Evolutionary conservation across 2,888 invertebrate genomes (phyloP).

Genomic region (Lycia hirtaria): DNA sequence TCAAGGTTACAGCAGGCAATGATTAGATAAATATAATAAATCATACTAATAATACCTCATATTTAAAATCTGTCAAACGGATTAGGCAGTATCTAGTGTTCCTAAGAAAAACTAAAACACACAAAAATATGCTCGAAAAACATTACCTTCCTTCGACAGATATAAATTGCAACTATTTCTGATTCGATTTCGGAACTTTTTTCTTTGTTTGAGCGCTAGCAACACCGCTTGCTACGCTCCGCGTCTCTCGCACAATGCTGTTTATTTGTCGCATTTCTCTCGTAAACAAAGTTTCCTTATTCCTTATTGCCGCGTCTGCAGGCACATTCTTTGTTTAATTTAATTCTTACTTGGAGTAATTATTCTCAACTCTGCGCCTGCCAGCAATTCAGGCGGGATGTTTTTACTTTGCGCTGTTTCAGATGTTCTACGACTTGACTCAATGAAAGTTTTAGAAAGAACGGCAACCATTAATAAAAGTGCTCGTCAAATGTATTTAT

Average conservation of each 20-base stretch:
- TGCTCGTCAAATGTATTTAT: not conserved
- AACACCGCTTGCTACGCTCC: not conserved
- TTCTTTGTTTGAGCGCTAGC: too few species aligned
- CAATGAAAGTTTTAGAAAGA: not conserved
- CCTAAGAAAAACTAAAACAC: too few species aligned
- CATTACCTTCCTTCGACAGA: too few species aligned
- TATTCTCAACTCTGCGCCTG: constrained; percentile 7
- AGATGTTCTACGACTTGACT: not conserved
- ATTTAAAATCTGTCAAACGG: too few species aligned
- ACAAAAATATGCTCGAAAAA: too few species aligned
- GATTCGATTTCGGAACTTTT: too few species aligned
- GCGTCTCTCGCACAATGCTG: constrained; percentile 1
- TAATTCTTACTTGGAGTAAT: constrained; percentile 16
- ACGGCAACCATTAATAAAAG: not conserved
- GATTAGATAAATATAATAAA: too few species aligned
- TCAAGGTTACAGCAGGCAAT: too few species aligned
- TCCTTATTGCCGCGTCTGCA: constrained; percentile 10
- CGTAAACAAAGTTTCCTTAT: constrained; percentile 16
- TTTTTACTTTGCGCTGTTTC: constrained; percentile 1
- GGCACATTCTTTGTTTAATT: constrained; percentile 18
- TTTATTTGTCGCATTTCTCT: constrained; percentile 13
- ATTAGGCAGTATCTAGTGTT: too few species aligned
- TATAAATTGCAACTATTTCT: too few species aligned
- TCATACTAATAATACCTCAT: too few species aligned
- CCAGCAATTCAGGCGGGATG: constrained; percentile 4